Evolutionary conservation across 2,113 vertebrate genomes (phyloP).

Genomic region (Paralichthys olivaceus): DNA sequence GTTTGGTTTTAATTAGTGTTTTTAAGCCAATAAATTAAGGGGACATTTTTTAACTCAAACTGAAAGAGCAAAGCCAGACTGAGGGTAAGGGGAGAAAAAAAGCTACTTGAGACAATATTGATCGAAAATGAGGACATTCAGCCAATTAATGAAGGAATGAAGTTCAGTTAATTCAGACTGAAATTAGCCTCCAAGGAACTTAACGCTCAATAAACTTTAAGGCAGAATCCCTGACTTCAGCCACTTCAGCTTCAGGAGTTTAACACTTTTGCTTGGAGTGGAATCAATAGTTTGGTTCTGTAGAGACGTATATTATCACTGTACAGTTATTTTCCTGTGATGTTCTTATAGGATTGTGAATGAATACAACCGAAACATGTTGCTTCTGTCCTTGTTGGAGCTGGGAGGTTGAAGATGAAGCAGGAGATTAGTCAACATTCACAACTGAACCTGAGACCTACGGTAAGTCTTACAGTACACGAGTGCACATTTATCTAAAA

Average conservation of each 20-base stretch:
- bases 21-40: no score
- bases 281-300: not conserved
- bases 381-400: not conserved
- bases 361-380: not conserved
- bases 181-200: not conserved
- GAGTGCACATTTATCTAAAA: no score
- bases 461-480: slow-evolving; percentile 20
- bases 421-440: slow-evolving; percentile 35
- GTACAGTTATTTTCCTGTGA: not conserved
- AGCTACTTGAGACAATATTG: no score
- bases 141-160: no score
- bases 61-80: no score
- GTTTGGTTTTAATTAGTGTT: no score
- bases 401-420: not conserved
- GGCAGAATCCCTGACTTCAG: no score
- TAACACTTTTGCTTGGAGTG: not conserved
- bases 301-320: not conserved
- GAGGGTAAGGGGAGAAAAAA: no score
- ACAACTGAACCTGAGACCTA: slow-evolving; percentile 35
- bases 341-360: no score
- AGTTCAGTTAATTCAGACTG: not conserved
- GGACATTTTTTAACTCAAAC: no score
- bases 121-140: no score
- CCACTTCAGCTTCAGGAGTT: no score
- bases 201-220: not conserved